Conservation (phyloP, 2,113 vertebrate species). For the Gymnorhina tibicen region DNA sequence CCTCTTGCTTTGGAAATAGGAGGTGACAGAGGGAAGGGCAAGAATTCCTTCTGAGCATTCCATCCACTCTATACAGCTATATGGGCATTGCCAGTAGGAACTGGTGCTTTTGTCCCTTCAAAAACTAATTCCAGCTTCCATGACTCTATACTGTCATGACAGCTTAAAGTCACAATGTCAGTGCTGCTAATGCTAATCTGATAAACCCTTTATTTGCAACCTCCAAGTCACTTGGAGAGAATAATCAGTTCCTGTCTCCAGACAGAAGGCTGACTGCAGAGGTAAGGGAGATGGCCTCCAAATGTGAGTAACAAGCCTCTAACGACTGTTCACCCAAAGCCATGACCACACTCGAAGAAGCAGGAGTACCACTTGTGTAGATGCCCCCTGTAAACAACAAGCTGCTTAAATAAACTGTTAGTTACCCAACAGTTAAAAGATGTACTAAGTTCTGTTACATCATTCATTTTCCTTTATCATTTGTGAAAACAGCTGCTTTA, state of each 20-base stretch:
- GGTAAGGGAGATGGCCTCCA: not conserved
- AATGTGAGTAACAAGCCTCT: not conserved
- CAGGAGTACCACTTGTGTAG: not conserved
- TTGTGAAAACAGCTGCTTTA: not conserved
- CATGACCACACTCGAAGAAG: not conserved
- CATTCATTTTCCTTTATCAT: not conserved
- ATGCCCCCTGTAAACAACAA: not conserved
- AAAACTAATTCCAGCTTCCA: not conserved
- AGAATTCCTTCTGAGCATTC: not conserved
- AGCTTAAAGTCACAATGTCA: not conserved
- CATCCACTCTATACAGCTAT: not conserved
- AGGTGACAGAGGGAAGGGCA: not conserved
- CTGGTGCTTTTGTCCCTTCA: not conserved
- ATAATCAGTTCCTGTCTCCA: not conserved
- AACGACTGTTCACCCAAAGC: not conserved
- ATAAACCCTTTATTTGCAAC: not conserved
- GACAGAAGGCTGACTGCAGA: not conserved
- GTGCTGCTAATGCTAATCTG: not conserved
- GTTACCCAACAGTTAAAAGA: not conserved
- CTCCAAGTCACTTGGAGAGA: not conserved
- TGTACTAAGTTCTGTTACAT: not conserved
- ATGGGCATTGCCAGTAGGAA: not conserved
- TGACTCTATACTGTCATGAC: not conserved
- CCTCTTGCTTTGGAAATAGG: not conserved
- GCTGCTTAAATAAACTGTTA: not conserved